Conservation (phyloP, 2,797 vertebrate genomes). For the Gephyroberyx darwinii region DNA sequence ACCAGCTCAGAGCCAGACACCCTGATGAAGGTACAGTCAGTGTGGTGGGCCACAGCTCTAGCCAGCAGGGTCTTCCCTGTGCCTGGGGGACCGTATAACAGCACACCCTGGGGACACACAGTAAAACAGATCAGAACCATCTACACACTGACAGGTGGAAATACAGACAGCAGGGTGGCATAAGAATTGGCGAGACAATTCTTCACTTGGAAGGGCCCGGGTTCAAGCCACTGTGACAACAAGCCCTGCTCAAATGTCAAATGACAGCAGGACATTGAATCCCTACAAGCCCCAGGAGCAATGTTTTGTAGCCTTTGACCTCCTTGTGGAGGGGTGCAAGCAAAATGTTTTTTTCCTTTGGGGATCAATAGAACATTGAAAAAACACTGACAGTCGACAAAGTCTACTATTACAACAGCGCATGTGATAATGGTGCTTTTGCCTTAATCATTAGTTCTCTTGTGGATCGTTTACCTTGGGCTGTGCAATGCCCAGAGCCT, state of each 20-base stretch:
- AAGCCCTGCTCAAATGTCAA: no score
- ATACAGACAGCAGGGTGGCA: not conserved
- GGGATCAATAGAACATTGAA: no score
- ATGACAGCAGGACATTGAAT: no score
- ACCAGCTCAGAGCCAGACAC: constrained; percentile 97
- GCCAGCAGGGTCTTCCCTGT: constrained; percentile 97
- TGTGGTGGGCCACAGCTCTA: constrained; percentile 97
- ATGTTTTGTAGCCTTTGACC: no score
- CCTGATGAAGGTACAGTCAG: constrained; percentile 97
- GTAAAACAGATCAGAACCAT: not conserved
- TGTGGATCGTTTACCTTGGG: constrained; percentile 86
- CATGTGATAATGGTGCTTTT: not conserved
- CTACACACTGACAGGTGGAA: not conserved
- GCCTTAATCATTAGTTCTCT: not conserved
- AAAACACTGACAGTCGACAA: no score
- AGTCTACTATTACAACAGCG: no score
- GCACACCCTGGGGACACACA: constrained; percentile 85
- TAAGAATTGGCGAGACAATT: not conserved
- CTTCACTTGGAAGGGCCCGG: no score
- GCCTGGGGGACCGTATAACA: constrained; percentile 95
- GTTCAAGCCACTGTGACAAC: no score
- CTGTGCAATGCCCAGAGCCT: constrained; percentile 96
- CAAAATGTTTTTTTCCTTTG: no score
- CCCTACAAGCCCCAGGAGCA: no score
- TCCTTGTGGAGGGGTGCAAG: no score